A percentile compares a stretch with the other conserved stretches of the same genome.
Conservation (phyloP, 2,113 vertebrate species). For the Ageneiosus marmoratus region DNA sequence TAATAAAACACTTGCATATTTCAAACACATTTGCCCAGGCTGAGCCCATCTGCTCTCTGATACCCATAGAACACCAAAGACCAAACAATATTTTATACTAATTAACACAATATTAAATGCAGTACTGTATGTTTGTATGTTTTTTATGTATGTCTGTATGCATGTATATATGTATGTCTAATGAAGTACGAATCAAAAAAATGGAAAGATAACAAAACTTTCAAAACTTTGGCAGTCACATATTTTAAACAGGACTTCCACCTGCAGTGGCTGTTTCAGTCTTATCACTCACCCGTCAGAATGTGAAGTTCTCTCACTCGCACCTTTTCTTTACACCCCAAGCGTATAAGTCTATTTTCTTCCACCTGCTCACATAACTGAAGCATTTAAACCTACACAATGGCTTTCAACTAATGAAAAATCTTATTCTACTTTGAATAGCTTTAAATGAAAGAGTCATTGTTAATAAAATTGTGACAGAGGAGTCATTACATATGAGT, state of each 20-base stretch:
- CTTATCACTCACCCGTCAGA: neutral
- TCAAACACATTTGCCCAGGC: neutral
- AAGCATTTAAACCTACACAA: neutral
- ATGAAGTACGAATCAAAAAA: neutral
- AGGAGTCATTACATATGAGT: constrained; percentile 23
- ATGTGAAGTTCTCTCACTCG: neutral
- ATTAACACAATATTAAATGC: neutral
- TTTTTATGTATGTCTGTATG: too few relatives aligned
- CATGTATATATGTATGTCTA: too few relatives aligned
- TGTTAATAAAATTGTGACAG: constrained; percentile 17
- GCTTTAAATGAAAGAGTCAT: constrained; percentile 4
- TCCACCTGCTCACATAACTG: constrained; percentile 11
- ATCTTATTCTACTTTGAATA: neutral
- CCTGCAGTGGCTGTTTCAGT: neutral
- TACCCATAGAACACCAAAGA: neutral
- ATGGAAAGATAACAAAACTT: neutral
- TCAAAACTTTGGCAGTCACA: neutral
- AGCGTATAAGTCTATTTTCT: neutral
- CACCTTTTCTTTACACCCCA: constrained; percentile 11
- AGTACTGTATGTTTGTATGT: too few relatives aligned
- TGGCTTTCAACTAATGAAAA: neutral
- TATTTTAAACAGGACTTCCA: constrained; percentile 6
- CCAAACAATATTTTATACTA: neutral
- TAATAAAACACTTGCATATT: constrained; percentile 53
- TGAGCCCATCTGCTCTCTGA: constrained; percentile 67